Evolutionary conservation across 2,797 vertebrate genomes (phyloP).

Genomic region (Pampus argenteus): DNA sequence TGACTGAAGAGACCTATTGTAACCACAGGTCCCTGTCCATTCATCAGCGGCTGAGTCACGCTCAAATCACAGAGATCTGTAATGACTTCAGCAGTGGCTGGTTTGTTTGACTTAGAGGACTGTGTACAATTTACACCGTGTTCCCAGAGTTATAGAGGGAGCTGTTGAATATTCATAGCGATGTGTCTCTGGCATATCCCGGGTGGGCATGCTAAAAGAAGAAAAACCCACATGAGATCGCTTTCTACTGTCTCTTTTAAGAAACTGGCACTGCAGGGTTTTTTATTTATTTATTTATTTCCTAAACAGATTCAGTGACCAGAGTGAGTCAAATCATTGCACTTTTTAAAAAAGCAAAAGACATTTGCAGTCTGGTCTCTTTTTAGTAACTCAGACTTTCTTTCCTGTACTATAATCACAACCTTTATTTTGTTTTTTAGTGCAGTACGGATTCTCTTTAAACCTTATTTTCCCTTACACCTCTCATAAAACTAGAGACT

Average conservation of each 20-base stretch:
- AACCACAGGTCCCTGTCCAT: constrained; percentile 52
- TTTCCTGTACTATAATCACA: constrained; percentile 16
- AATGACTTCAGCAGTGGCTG: constrained; percentile 69
- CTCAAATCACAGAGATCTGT: constrained; percentile 57
- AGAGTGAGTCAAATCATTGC: constrained; percentile 54
- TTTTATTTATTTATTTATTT: constrained; percentile 39
- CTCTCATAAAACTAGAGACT: constrained; percentile 24
- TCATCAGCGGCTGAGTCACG: constrained; percentile 55
- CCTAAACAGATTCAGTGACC: constrained; percentile 50
- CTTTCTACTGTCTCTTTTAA: constrained; percentile 44
- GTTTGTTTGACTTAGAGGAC: constrained; percentile 58
- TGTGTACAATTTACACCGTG: constrained; percentile 68
- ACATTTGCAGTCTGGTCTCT: constrained; percentile 9
- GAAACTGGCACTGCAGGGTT: not conserved
- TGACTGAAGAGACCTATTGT: constrained; percentile 43
- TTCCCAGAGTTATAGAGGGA: constrained; percentile 57
- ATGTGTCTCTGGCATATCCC: constrained; percentile 48
- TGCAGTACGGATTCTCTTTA: not conserved
- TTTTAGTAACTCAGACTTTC: constrained; percentile 27
- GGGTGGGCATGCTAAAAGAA: constrained; percentile 58
- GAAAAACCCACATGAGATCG: constrained; percentile 70
- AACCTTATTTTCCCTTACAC: constrained; percentile 6
- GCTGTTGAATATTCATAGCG: constrained; percentile 77
- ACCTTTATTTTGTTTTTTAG: not conserved
- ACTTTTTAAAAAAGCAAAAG: constrained; percentile 27